Percentiles rank a stretch among this genome's conserved stretches.
Evolutionary conservation across 2,888 invertebrate species (phyloP).

Genomic region (Drosophila greeni): DNA sequence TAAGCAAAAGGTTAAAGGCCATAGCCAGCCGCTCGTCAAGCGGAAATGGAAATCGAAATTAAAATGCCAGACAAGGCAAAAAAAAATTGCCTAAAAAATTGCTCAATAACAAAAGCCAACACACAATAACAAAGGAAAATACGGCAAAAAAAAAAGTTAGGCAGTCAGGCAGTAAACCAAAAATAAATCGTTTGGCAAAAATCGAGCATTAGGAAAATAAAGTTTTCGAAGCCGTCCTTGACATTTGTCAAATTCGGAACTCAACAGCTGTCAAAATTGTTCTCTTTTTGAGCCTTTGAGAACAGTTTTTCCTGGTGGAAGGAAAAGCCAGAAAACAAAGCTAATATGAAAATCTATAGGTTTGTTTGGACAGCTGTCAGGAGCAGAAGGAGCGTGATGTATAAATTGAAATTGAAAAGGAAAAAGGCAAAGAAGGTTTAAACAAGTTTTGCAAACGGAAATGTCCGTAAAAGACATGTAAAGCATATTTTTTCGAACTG

Average conservation of each 20-base stretch:
- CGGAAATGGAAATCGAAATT: slow-evolving; percentile 44
- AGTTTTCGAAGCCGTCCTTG: slow-evolving; percentile 18
- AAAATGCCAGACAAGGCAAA: slow-evolving; percentile 4
- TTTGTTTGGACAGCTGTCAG: neutral
- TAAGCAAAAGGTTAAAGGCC: slow-evolving; percentile 51
- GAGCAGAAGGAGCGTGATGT: neutral
- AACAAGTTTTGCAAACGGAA: too few relatives aligned
- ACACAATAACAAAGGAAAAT: slow-evolving; percentile 10
- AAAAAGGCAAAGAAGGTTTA: too few relatives aligned
- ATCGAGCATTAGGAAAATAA: slow-evolving; percentile 2
- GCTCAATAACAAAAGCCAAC: slow-evolving; percentile 21
- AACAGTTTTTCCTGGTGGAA: neutral
- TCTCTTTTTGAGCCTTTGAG: neutral
- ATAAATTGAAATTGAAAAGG: neutral
- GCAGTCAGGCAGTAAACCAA: neutral
- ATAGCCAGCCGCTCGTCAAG: slow-evolving; percentile 35
- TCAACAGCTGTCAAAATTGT: neutral
- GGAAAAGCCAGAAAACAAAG: neutral
- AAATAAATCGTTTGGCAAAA: slow-evolving; percentile 14
- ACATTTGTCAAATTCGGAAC: slow-evolving; percentile 5
- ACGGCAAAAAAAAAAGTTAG: neutral
- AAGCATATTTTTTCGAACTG: too few relatives aligned
- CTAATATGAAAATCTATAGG: too few relatives aligned
- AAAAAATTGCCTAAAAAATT: slow-evolving; percentile 26
- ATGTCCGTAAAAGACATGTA: too few relatives aligned